phyloP scores from a whole-genome alignment of 1,140 invertebrate species.

The Drosophila ficusphila region DNA sequence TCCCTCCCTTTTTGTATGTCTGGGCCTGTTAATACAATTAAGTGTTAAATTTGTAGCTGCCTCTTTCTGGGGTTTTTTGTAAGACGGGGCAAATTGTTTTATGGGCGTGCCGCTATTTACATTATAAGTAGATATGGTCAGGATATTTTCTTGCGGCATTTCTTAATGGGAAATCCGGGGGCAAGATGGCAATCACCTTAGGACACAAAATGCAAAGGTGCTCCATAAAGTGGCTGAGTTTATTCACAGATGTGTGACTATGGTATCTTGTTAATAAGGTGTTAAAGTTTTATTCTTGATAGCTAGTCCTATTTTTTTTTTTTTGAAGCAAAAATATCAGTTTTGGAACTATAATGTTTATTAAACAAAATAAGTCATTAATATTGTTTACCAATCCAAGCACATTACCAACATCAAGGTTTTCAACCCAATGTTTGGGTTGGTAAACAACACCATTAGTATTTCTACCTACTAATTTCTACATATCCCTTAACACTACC shows the following conservation, averaged over 20 bases:
- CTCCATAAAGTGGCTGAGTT: constrained; percentile 33
- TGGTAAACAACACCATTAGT: background rate
- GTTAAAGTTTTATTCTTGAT: background rate
- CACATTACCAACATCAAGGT: too few species aligned
- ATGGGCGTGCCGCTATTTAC: constrained; percentile 72
- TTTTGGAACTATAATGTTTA: too few species aligned
- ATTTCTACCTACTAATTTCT: background rate
- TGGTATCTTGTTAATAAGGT: constrained; percentile 2
- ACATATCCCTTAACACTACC: background rate
- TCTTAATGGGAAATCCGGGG: constrained; percentile 31
- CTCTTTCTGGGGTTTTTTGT: constrained; percentile 62
- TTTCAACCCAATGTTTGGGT: too few species aligned
- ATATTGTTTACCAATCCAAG: background rate
- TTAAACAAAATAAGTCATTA: background rate
- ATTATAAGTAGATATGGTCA: constrained; percentile 56
- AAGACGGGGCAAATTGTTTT: constrained; percentile 74
- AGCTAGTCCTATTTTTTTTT: too few species aligned
- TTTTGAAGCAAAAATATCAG: too few species aligned
- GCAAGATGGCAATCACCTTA: constrained; percentile 40
- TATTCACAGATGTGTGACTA: constrained; percentile 14
- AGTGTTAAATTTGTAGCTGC: constrained; percentile 76
- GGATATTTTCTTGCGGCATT: constrained; percentile 24
- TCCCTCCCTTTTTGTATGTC: background rate
- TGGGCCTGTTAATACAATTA: constrained; percentile 74
- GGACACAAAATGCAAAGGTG: constrained; percentile 6